Base-by-base conservation (phyloP, 2,113 vertebrate genomes). In the Myotis brandtii region DNA sequence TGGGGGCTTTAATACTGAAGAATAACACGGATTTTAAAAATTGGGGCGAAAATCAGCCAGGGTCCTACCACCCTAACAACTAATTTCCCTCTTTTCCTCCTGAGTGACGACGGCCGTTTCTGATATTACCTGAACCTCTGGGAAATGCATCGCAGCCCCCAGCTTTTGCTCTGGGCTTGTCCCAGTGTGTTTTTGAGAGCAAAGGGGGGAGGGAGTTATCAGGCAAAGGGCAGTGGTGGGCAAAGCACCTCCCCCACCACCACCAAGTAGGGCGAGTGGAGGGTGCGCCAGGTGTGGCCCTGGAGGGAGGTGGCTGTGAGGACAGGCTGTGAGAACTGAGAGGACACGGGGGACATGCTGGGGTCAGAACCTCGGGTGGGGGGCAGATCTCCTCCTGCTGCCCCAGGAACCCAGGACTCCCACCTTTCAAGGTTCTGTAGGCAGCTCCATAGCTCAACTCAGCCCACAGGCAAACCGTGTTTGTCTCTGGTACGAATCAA, bases 1-100 rank as follows among this genome's bases (percentile, higher is more conserved):
- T 9, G 13, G 3, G 12, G 1, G 7, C 40, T 77, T 46, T 23
- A 6, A 0, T 1, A 8, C 4, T 0, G 13, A 54, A 34, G 21
- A 70, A 12, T 3, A 5, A 17, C 1, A 12, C 8, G 2, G 9
- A 16, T 3, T 50, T 72, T 59, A 16, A 13, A 52, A 80, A 46
- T 0, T 0, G 3, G 27, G 12, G 25, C 6, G 6, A 9, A 13
- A 12, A 27, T 2, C 46, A 14, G 17, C 52, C 20, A 16, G 32
- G 23, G 6, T n/a, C 21, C 32, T 2, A 12, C n/a, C 32, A 37
- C 48, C 7, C n/a, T n/a, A 18, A 64, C 37, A 70, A 23, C 66
- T 2, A 14, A 37, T 13, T 3, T 37, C 52, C 89, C 32, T 48
- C 0, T 43, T 79, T 59, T 50, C 69, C 64, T 72, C 25, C 48